Percentiles rank a stretch among this genome's conserved stretches.
Conservation (phyloP, 2,113 vertebrate genomes). For the Delphinapterus leucas region DNA sequence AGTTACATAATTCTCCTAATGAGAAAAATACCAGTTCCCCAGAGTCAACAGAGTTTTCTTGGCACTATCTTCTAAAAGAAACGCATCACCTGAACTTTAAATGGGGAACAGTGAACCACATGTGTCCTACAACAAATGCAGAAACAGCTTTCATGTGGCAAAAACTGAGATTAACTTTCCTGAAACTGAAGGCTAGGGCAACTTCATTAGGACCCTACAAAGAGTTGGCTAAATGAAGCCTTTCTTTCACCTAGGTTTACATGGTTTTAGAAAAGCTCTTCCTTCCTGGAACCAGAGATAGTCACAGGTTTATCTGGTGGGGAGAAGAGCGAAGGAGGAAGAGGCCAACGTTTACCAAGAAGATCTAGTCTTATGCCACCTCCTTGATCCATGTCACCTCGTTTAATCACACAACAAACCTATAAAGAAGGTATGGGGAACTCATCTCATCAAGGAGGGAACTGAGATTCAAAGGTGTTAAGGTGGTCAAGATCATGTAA, state of each 20-base stretch:
- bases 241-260: neutral
- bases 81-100: neutral
- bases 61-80: neutral
- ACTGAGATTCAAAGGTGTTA: neutral
- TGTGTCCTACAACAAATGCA: neutral
- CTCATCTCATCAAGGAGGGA: neutral
- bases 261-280: neutral
- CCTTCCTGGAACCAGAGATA: neutral
- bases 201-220: neutral
- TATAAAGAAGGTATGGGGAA: neutral
- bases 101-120: neutral
- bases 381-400: neutral
- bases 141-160: neutral
- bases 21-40: neutral
- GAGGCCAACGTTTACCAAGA: neutral
- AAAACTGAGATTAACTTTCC: neutral
- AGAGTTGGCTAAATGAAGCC: neutral
- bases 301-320: neutral
- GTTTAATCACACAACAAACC: neutral
- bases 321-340: neutral
- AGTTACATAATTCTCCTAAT: neutral
- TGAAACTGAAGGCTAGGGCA: neutral
- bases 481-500: neutral
- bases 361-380: fast-evolving
- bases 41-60: constrained; percentile 2